These are phyloP conservation scores for Acipenser oxyrinchus DNA, from an alignment of 2,797 vertebrate species.

Conservation along the genomic window DNA sequence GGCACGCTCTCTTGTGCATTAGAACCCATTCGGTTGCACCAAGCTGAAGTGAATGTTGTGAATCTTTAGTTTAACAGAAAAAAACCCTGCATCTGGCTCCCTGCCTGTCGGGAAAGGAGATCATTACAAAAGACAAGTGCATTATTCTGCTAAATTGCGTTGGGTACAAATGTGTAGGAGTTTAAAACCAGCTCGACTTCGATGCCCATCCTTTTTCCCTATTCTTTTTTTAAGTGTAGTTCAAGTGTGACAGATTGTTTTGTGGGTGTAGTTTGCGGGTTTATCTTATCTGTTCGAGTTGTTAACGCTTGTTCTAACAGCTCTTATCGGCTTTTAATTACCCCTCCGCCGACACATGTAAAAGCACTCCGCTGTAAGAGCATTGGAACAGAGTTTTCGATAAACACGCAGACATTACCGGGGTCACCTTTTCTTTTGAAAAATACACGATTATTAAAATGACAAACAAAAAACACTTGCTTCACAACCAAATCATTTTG, in stretches of 20 bases:
- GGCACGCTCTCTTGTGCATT: no score
- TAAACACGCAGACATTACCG: constrained; percentile 22
- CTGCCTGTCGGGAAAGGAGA: no score
- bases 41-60: no score
- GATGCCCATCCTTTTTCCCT: no score
- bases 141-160: not conserved
- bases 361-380: constrained; percentile 16
- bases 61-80: not conserved
- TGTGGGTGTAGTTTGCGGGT: constrained; percentile 2
- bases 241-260: not conserved
- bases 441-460: no score
- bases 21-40: no score
- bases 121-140: no score
- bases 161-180: not conserved
- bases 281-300: constrained; percentile 3
- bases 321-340: constrained; percentile 25
- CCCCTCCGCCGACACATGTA: constrained; percentile 17
- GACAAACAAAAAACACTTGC: no score
- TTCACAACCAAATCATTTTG: no score
- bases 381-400: constrained; percentile 18
- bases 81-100: no score
- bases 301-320: constrained; percentile 16
- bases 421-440: constrained; percentile 11
- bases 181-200: no score
- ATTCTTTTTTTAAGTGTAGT: no score